Base-by-base conservation (phyloP, 2,113 vertebrate species). In the Accipiter virgatus region DNA sequence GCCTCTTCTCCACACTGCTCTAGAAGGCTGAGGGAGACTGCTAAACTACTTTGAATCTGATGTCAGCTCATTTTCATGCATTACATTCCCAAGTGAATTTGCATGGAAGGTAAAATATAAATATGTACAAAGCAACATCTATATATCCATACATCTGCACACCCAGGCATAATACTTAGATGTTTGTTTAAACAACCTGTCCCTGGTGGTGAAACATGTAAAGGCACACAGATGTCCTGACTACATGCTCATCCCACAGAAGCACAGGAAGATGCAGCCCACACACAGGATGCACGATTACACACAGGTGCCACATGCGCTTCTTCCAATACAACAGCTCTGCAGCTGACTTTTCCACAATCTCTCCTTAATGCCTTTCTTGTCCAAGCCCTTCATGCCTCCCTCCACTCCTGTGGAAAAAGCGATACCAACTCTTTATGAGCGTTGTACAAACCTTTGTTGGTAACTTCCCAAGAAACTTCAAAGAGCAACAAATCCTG, bases 391-490 rank as follows among this genome's bases (percentile, higher is more conserved):
- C 61, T 50, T 32, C 48, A n/a, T 2, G 15, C 42, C 62, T 52
- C 40, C 59, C 42, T 43, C 73, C 15, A 8, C 16, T 38, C 55
- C 47, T 2, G 0, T 10, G 7, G 42, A 81, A 81, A 43, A 21
- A 75, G 45, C 8, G 3, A 38, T 26, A 29, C 7, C 7, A 32
- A 56, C 29, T 50, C 38, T 47, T 36, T 36, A 34, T 17, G 50
- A 62, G 31, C 5, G 13, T 6, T 62, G 55, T 83, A 97, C 98
- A 92, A 88, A 99, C 99, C 99, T 99, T 99, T 99, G 97, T 99
- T 99, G 74, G 99, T 98, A 83, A 99, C 99, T 96, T 99, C 99
- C 99, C 99, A 99, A 58, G 99, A 97, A 26, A 99, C 97, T 97
- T 99, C 99, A 34, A 99, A 99, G 36, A 99, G 98, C 89, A 99